Base-by-base conservation (phyloP, 2,113 vertebrate genomes). In the Aspidoscelis tigris region DNA sequence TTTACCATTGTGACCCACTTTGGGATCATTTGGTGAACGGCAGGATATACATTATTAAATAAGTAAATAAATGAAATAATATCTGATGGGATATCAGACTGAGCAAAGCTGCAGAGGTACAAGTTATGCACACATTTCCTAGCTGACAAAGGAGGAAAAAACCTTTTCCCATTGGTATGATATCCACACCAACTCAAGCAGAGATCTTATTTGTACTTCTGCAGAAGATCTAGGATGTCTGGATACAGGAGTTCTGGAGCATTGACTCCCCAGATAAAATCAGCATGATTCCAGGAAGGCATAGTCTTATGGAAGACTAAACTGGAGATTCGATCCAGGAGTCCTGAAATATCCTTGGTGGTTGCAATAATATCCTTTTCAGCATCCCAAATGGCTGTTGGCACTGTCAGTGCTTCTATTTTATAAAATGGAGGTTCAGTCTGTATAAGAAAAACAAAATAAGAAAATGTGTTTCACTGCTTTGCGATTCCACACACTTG, bases 181-280 rank as follows among this genome's bases (percentile, higher is more conserved):
- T 65, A 64, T 74, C 64, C 33, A 73, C 21, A 41, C 1, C 53
- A 43, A 16, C 5, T 53, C 22, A 69, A 18, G 33, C 26, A 14
- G 26, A 39, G 33, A 43, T 64, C 66, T 78, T 78, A 84, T 84
- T 33, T 64, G 65, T 85, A 82, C 1, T 70, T 78, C 70, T 94
- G 93, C 95, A 98, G 95, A 72, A 98, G 93, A 78, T 94, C 89
- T 76, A 98, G 92, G 76, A 98, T 95, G 78, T 95, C 88, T 2
- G 85, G 89, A 26, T 96, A 97, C 88, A 98, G 92, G 73, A 95
- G 78, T 53, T 95, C 77, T 0, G 95, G 90, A 10, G 97, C 96
- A 0, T 98, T 97, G 12, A 97, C 90, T 2, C 97, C 97, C 97
- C 97, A 97, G 73, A 98, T 96, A 41, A 98, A 98, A 77, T 98